Conservation (phyloP, 2,888 invertebrate genomes). For the Abrostola triplasia region DNA sequence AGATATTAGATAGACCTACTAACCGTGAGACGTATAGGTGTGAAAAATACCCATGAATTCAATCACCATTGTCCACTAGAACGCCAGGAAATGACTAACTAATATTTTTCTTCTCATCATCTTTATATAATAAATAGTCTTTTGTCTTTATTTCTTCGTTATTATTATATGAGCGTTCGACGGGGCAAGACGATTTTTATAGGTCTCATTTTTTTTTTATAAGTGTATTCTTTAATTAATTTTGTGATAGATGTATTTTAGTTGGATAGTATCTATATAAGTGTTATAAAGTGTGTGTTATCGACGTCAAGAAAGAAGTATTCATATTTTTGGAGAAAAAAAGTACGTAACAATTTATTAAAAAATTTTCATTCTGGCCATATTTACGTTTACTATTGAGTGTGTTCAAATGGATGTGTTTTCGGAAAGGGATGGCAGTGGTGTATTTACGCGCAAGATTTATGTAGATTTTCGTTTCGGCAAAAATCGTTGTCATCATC, state of each 20-base stretch:
- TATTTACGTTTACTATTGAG: too few species aligned
- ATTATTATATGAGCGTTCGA: neutral
- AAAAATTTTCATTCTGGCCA: too few species aligned
- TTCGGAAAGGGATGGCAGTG: too few species aligned
- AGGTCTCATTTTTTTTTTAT: neutral
- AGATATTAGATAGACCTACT: neutral
- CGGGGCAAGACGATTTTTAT: neutral
- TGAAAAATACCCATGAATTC: neutral
- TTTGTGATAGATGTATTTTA: too few species aligned
- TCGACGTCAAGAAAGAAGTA: too few species aligned
- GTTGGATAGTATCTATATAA: too few species aligned
- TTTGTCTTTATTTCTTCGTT: neutral
- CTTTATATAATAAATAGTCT: constrained; percentile 1
- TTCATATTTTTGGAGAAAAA: too few species aligned
- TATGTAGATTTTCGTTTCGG: too few species aligned
- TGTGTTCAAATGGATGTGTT: too few species aligned
- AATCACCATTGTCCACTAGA: neutral
- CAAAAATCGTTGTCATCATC: too few species aligned
- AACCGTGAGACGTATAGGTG: neutral
- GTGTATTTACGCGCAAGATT: too few species aligned
- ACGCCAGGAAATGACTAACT: neutral
- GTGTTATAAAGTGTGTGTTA: neutral
- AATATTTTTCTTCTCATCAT: constrained; percentile 3
- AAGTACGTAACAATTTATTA: too few species aligned
- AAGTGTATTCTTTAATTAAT: neutral